phyloP scores from a whole-genome alignment of 2,888 invertebrate genomes.

The Lordiphosa fenestrarum region DNA sequence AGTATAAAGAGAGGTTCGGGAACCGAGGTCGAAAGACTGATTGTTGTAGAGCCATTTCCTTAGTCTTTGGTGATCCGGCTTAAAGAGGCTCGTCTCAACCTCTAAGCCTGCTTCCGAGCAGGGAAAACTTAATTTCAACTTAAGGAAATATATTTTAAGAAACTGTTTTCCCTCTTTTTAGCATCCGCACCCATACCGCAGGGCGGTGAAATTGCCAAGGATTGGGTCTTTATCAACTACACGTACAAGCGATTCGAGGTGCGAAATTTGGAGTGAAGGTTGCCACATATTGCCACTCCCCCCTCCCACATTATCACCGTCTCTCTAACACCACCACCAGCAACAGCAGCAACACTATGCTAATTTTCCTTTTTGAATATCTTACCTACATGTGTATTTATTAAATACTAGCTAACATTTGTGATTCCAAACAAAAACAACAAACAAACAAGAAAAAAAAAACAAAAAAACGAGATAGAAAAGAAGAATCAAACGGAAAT shows the following conservation, averaged over 20 bases:
- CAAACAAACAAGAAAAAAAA: slow-evolving; percentile 5
- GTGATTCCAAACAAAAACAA: slow-evolving; percentile 64
- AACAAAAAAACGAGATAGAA: slow-evolving; percentile 15
- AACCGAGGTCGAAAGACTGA: too few species aligned
- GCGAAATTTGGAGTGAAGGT: slow-evolving; percentile 77
- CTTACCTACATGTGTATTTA: slow-evolving; percentile 72
- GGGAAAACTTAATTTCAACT: too few species aligned
- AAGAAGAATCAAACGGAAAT: slow-evolving; percentile 34
- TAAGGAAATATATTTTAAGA: neutral
- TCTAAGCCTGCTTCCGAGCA: too few species aligned
- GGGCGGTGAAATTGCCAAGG: slow-evolving; percentile 96
- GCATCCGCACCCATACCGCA: slow-evolving; percentile 93
- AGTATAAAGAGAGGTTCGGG: too few species aligned
- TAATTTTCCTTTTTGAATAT: slow-evolving; percentile 64
- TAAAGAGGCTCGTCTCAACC: too few species aligned
- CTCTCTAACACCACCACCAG: slow-evolving; percentile 53
- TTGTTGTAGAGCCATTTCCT: too few species aligned
- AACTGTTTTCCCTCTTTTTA: slow-evolving; percentile 69
- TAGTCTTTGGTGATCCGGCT: too few species aligned
- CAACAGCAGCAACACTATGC: slow-evolving; percentile 42
- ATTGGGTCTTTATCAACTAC: slow-evolving; percentile 99
- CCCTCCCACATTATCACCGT: slow-evolving; percentile 45
- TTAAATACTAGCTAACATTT: slow-evolving; percentile 69
- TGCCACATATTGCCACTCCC: slow-evolving; percentile 61
- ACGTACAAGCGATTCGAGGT: slow-evolving; percentile 99